phyloP scores from a whole-genome alignment of 2,888 invertebrate species.

The Hartigia nigra region DNA sequence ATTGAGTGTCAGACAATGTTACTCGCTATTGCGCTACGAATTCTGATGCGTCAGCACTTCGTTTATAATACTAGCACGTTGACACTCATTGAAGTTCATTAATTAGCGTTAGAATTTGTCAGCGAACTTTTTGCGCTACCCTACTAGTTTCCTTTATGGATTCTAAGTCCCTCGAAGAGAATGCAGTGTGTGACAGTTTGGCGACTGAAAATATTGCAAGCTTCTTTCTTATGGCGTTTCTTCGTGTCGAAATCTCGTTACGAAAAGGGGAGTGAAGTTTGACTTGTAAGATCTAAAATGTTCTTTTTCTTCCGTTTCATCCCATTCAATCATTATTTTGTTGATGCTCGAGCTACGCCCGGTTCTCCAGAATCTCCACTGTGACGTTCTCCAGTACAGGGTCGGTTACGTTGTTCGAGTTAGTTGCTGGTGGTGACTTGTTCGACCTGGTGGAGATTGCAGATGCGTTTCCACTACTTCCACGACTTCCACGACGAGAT shows the following conservation, averaged over 20 bases:
- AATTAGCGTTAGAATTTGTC: background rate
- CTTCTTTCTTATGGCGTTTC: background rate
- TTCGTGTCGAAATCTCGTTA: background rate
- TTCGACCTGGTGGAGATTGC: conserved; percentile 78
- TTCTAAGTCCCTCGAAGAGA: background rate
- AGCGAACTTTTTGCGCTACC: background rate
- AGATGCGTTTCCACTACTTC: conserved; percentile 80
- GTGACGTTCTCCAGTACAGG: conserved; percentile 76
- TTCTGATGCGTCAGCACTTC: background rate
- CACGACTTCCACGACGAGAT: conserved; percentile 78
- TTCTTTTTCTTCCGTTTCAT: background rate
- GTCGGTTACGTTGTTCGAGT: conserved; percentile 53
- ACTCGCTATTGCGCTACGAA: background rate
- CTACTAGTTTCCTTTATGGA: background rate
- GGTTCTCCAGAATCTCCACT: conserved; percentile 77
- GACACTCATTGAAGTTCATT: background rate
- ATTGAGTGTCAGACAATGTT: background rate
- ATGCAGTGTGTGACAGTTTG: background rate
- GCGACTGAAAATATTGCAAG: background rate
- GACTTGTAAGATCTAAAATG: background rate
- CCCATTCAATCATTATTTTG: background rate
- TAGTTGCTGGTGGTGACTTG: conserved; percentile 61
- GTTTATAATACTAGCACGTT: background rate
- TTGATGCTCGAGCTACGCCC: background rate
- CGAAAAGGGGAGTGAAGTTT: background rate